Base-by-base conservation (phyloP, 2,113 vertebrate species). In the Cichladusa arquata region DNA sequence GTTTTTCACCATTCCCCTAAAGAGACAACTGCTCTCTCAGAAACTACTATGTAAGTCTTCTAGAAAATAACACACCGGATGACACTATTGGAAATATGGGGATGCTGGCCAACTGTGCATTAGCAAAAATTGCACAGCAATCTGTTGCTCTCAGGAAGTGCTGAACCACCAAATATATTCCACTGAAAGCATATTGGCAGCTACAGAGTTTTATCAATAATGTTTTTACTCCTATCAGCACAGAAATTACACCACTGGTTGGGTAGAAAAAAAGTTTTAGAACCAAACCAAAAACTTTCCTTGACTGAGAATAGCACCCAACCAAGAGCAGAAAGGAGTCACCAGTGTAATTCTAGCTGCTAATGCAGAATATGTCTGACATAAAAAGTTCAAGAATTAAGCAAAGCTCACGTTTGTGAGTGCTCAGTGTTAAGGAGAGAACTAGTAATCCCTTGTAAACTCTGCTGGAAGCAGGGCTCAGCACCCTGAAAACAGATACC, bases 141-240 rank as follows among this genome's bases (percentile, higher is more conserved):
- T 67, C 77, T 78, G 80, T 79, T 95, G 57, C 80, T 78, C 38
- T 70, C 72, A 74, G 60, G 69, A 92, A 86, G 45, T 44, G 83
- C 51, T 64, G 53, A 53, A 85, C 67, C 77, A 92, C 73, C 80
- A 88, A 80, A 90, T 57, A 58, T 61, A 72, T 72, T 85, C 79
- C 45, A 56, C 79, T 93, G 81, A 95, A 93, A 93, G 81, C 92
- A 76, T 85, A 82, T 45, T 57, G 88, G 81, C 73, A 96, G 78
- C 81, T 76, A 82, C 53, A 53, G 48, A 69, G 73, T 56, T 84
- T 64, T 79, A 94, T 84, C 77, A 65, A 31, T 64, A 79, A 25
- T 28, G 51, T 29, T 91, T 83, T 56, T 74, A 24, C 73, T 90
- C 58, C 14, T 48, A 79, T 40, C 73, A 91, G 62, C 85, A 90